Base-by-base conservation (phyloP, 2,113 vertebrate genomes). In the Elephas maximus region DNA sequence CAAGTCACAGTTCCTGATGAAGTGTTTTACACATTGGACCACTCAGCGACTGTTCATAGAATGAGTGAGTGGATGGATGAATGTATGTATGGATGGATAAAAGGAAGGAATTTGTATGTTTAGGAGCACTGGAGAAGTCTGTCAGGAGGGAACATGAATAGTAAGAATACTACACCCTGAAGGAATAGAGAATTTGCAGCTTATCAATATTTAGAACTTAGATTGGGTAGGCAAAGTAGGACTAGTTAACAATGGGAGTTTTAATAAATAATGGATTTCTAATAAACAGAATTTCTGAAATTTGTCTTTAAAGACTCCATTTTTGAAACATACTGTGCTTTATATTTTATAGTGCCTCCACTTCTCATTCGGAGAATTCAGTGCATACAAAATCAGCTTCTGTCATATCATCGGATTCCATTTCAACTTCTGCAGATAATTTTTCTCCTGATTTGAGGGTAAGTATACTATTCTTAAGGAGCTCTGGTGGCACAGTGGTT, bases 341-440 rank as follows among this genome's bases (percentile, higher is more conserved):
- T 97, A 10, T 97, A 10, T 96, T 93, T 94, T 92, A 14, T 85
- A 99, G 99, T 11, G 98, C 99, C 71, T 99, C 99, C 86, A 99
- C 99, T 12, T 99, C 99, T 37, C 99, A 99, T 45, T 99, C 99
- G 0, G 99, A 99, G 97, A 99, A 99, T 15, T 99, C 99, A 17
- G 98, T 98, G 89, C 99, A 98, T 83, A 98, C 99, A 93, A 99
- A 99, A 93, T 98, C 99, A 18, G 98, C 98, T 69, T 99, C 99
- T 37, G 98, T 97, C 21, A 26, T 99, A 92, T 99, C 99, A 0
- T 99, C 99, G 0, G 99, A 99, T 95, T 99, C 99, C 0, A 97
- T 99, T 97, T 99, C 99, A 88, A 99, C 99, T 12, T 99, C 99
- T 30, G 98, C 99, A 84, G 99, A 99, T 77, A 99, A 98, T 97